Conservation (phyloP, 1,140 invertebrate genomes). For the Zaprionus inermis region DNA sequence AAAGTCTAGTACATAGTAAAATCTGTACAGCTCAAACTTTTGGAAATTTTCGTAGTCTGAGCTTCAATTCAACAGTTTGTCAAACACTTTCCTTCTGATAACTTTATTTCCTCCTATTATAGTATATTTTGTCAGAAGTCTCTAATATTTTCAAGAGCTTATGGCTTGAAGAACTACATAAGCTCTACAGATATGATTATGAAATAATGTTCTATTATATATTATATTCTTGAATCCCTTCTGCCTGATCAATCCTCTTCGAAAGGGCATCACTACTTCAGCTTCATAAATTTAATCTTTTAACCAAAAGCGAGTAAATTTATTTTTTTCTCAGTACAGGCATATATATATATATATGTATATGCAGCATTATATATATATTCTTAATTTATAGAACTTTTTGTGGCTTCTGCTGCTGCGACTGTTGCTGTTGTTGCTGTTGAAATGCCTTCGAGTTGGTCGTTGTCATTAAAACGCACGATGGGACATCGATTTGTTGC, state of each 20-base stretch:
- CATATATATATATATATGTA: constrained; percentile 13
- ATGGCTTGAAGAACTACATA: neutral
- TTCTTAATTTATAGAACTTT: constrained; percentile 81
- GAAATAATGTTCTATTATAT: neutral
- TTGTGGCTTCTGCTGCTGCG: constrained; percentile 37
- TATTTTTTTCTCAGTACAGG: neutral
- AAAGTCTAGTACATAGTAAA: too few relatives aligned
- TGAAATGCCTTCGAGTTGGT: constrained; percentile 75
- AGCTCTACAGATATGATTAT: neutral
- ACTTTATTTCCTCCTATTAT: too few relatives aligned
- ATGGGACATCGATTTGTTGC: constrained; percentile 75
- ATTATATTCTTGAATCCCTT: neutral
- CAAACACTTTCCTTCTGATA: too few relatives aligned
- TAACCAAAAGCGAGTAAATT: neutral
- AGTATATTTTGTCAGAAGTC: too few relatives aligned
- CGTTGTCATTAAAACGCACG: constrained; percentile 80
- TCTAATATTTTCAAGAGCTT: neutral
- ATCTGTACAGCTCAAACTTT: too few relatives aligned
- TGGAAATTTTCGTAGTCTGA: too few relatives aligned
- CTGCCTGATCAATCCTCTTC: neutral
- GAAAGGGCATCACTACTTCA: neutral
- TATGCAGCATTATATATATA: constrained; percentile 39
- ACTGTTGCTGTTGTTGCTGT: constrained; percentile 25
- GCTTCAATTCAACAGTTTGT: too few relatives aligned
- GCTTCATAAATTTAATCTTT: neutral